phyloP scores from a whole-genome alignment of 2,113 vertebrate species.

The Rynchops niger region DNA sequence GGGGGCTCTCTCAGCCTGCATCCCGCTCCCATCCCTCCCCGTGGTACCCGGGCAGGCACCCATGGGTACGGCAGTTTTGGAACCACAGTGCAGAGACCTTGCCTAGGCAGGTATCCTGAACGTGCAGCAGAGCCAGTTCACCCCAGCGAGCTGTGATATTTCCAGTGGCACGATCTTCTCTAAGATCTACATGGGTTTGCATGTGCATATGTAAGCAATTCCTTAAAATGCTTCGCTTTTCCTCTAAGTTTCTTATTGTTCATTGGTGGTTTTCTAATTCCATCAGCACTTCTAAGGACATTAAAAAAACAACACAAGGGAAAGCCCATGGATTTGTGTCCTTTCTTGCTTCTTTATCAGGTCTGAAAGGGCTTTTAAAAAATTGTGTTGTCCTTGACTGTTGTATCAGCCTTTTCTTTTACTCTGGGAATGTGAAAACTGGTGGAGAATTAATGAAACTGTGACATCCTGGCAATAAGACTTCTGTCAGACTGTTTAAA shows the following conservation, averaged over 20 bases:
- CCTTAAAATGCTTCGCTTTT: background rate
- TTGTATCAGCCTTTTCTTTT: background rate
- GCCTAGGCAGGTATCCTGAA: background rate
- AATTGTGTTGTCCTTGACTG: background rate
- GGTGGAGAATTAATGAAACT: background rate
- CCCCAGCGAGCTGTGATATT: background rate
- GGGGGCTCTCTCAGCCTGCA: background rate
- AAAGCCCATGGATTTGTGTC: background rate
- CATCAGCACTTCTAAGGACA: background rate
- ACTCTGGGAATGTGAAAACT: background rate
- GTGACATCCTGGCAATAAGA: background rate
- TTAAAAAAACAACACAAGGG: background rate
- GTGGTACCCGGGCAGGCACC: background rate
- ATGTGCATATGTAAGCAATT: rapidly evolving
- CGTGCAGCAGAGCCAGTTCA: too few species aligned
- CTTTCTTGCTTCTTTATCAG: background rate
- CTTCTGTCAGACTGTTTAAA: background rate
- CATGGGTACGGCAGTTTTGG: background rate
- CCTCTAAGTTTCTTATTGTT: background rate
- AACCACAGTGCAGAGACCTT: background rate
- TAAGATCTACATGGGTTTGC: background rate
- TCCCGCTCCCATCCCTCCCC: background rate
- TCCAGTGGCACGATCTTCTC: background rate
- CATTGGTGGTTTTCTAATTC: background rate
- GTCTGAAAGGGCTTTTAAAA: background rate